These are phyloP conservation scores for Carassius auratus DNA, from an alignment of 2,113 vertebrate genomes.

Conservation along the genomic window DNA sequence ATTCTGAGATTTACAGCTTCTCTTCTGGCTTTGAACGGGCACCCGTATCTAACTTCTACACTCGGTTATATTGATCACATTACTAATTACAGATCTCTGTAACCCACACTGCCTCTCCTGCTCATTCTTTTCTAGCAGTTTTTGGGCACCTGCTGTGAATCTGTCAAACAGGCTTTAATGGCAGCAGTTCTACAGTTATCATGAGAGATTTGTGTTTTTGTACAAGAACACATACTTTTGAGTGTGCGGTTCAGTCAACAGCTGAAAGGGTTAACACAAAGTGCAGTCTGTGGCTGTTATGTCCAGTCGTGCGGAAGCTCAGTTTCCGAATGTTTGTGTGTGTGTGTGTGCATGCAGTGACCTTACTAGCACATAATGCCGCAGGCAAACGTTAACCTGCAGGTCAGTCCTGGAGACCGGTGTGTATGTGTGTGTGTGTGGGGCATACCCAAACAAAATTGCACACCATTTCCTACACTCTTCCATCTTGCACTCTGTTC, in stretches of 20 bases:
- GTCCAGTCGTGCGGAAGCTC: conserved; percentile 51
- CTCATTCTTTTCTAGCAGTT: conserved; percentile 16
- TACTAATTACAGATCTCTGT: conserved; percentile 57
- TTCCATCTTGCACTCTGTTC: conserved; percentile 22
- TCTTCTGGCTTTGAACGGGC: conserved; percentile 36
- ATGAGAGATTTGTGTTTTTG: conserved; percentile 29
- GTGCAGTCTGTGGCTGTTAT: conserved; percentile 38
- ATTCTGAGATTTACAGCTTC: conserved; percentile 23
- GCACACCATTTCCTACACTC: conserved; percentile 26
- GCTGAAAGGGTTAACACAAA: conserved; percentile 50
- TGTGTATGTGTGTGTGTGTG: neutral
- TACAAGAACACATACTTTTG: conserved; percentile 5
- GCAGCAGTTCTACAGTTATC: conserved; percentile 41
- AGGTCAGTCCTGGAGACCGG: conserved; percentile 46
- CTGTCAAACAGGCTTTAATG: conserved; percentile 50
- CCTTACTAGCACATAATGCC: conserved; percentile 46
- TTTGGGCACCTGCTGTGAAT: conserved; percentile 41
- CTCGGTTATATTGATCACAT: conserved; percentile 47
- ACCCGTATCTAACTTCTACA: conserved; percentile 49
- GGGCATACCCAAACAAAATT: conserved; percentile 18
- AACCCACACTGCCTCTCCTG: conserved; percentile 37
- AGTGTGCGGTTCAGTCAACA: conserved; percentile 32
- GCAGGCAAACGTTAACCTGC: conserved; percentile 56
- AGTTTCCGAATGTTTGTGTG: conserved; percentile 39
- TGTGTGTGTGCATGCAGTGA: neutral